phyloP scores from a whole-genome alignment of 1,140 invertebrate species.

The Drosophila obscura region DNA sequence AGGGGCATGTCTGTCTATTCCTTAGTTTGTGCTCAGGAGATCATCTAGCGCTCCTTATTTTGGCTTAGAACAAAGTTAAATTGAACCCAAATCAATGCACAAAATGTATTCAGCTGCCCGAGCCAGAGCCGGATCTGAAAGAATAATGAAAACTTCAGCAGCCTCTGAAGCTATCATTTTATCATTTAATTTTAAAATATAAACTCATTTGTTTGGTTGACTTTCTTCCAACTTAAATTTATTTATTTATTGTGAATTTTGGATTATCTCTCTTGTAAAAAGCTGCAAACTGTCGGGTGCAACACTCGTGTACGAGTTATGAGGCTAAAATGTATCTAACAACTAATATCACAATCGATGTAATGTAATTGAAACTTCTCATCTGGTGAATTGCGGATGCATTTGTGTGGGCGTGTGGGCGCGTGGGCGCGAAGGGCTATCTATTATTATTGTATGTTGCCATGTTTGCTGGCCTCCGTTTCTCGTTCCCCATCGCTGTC shows the following conservation, averaged over 20 bases:
- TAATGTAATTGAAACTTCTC: slow-evolving; percentile 71
- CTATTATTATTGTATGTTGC: slow-evolving; percentile 41
- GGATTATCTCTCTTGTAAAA: slow-evolving; percentile 49
- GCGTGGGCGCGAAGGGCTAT: background rate
- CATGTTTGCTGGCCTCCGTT: slow-evolving; percentile 35
- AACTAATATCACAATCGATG: slow-evolving; percentile 83
- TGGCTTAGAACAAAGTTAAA: too few relatives aligned
- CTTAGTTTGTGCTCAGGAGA: too few relatives aligned
- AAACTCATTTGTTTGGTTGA: slow-evolving; percentile 2
- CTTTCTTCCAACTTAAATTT: slow-evolving; percentile 46
- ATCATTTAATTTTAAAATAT: background rate
- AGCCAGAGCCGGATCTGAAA: too few relatives aligned
- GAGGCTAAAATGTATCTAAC: slow-evolving; percentile 79
- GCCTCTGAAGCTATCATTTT: too few relatives aligned
- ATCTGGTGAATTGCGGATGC: slow-evolving; percentile 37
- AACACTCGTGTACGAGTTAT: slow-evolving; percentile 59
- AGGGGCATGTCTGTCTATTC: too few relatives aligned
- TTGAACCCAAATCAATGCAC: too few relatives aligned
- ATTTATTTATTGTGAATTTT: slow-evolving; percentile 67
- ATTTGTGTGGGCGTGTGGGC: background rate
- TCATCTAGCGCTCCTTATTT: too few relatives aligned
- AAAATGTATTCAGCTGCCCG: too few relatives aligned
- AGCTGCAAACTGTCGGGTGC: slow-evolving; percentile 47
- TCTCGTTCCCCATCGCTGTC: slow-evolving; percentile 20
- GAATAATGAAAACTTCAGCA: too few relatives aligned